Evolutionary conservation across 2,113 vertebrate species (phyloP).

Genomic region (Australoheros scitulus): DNA sequence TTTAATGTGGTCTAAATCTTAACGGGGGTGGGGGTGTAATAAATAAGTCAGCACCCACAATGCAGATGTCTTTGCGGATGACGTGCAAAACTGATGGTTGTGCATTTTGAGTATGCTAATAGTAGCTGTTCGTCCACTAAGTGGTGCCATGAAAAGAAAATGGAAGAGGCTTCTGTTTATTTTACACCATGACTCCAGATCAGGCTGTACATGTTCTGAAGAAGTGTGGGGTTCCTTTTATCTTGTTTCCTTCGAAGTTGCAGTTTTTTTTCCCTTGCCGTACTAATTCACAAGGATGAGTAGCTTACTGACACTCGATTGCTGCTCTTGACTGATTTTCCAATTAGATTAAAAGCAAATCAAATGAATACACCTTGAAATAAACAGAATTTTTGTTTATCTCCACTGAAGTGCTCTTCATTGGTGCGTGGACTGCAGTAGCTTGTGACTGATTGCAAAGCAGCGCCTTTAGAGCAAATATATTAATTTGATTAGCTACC

Average conservation of each 20-base stretch:
- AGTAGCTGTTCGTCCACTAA: neutral
- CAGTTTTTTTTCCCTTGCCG: neutral
- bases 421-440: neutral
- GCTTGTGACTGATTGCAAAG: slow-evolving; percentile 45
- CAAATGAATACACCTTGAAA: slow-evolving; percentile 45
- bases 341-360: slow-evolving; percentile 60
- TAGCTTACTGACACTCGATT: neutral
- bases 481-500: slow-evolving; percentile 61
- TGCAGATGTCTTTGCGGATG: slow-evolving; percentile 47
- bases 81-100: slow-evolving; percentile 51
- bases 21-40: slow-evolving; percentile 16
- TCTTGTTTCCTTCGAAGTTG: neutral
- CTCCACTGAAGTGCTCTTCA: slow-evolving; percentile 27
- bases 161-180: neutral
- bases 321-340: slow-evolving; percentile 10
- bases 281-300: slow-evolving; percentile 1
- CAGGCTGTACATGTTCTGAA: neutral
- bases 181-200: neutral
- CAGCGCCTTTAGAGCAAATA: slow-evolving; percentile 37
- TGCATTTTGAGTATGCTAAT: slow-evolving; percentile 15
- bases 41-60: slow-evolving; percentile 25
- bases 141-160: neutral
- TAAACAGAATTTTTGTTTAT: slow-evolving; percentile 17
- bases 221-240: neutral
- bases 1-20: slow-evolving; percentile 65